Evolutionary conservation across 2,888 invertebrate genomes (phyloP).

Genomic region (Euspilapteryx auroguttella): DNA sequence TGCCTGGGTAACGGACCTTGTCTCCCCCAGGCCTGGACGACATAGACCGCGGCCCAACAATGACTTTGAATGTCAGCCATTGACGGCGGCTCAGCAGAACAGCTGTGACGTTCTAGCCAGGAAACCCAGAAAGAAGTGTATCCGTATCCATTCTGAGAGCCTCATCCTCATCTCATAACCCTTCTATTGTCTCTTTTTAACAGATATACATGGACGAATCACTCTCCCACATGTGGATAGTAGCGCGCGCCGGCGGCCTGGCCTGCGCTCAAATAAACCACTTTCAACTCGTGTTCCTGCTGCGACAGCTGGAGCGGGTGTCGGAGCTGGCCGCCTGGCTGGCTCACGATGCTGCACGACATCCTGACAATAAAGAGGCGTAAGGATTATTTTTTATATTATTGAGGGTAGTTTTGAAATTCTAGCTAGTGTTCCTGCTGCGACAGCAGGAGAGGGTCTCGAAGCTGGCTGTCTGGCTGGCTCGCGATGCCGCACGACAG

Average conservation of each 20-base stretch:
- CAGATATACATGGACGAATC: conserved; percentile 55
- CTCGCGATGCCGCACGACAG: conserved; percentile 68
- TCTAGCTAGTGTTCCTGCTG: conserved; percentile 87
- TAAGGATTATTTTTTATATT: no score
- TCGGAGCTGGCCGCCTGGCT: conserved; percentile 80
- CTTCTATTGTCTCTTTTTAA: conserved; percentile 1
- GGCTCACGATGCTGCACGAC: conserved; percentile 70
- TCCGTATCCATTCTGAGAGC: no score
- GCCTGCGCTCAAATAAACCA: conserved; percentile 91
- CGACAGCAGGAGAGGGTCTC: conserved; percentile 79
- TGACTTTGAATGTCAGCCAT: no score
- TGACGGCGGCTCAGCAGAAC: conserved; percentile 34
- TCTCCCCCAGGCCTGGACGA: conserved; percentile 60
- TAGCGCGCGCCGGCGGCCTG: conserved; percentile 81
- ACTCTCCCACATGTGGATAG: no score
- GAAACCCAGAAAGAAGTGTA: no score
- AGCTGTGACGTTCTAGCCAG: conserved; percentile 82
- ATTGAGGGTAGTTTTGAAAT: no score
- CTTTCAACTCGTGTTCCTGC: conserved; percentile 87
- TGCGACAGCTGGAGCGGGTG: conserved; percentile 80
- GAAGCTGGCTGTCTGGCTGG: conserved; percentile 77
- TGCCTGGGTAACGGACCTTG: conserved; percentile 82
- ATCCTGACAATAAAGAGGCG: no score
- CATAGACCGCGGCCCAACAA: conserved; percentile 48
- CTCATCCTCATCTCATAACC: no score